Evolutionary conservation across 2,888 invertebrate species (phyloP).

Genomic region (Leptopterna dolabrata): DNA sequence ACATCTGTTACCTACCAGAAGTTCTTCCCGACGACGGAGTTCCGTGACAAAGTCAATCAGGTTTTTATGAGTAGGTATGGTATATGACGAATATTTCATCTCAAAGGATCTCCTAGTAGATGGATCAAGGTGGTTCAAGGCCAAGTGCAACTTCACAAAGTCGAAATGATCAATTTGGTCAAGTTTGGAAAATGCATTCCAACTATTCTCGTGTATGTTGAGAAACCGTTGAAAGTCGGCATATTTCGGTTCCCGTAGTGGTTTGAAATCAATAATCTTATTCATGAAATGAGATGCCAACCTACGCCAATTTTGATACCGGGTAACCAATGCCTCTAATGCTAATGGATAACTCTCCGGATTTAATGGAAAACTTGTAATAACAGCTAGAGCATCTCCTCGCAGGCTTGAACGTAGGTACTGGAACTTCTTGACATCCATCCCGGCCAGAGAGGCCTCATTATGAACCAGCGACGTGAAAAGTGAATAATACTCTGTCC

Average conservation of each 20-base stretch:
- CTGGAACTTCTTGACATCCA: slow-evolving; percentile 22
- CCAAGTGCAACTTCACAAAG: neutral
- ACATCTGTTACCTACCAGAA: neutral
- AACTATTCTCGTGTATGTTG: neutral
- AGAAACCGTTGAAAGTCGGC: slow-evolving; percentile 3
- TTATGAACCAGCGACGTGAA: slow-evolving; percentile 19
- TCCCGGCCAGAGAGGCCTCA: neutral
- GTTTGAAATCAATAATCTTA: neutral
- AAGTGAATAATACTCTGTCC: neutral
- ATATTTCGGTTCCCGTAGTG: no score
- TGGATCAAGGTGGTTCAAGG: neutral
- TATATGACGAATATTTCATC: neutral
- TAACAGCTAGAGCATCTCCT: slow-evolving; percentile 12
- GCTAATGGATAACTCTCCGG: neutral
- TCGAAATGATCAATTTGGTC: no score
- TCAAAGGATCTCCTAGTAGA: neutral
- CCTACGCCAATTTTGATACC: no score
- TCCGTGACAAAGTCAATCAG: neutral
- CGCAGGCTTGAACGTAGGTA: neutral
- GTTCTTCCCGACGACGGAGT: neutral
- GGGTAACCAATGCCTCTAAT: neutral
- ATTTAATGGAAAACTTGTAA: neutral
- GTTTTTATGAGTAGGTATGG: neutral
- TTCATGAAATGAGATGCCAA: neutral
- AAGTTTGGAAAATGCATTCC: no score